These are phyloP conservation scores for Anguilla marmorata DNA, from an alignment of 2,797 vertebrate genomes.

Conservation along the genomic window DNA sequence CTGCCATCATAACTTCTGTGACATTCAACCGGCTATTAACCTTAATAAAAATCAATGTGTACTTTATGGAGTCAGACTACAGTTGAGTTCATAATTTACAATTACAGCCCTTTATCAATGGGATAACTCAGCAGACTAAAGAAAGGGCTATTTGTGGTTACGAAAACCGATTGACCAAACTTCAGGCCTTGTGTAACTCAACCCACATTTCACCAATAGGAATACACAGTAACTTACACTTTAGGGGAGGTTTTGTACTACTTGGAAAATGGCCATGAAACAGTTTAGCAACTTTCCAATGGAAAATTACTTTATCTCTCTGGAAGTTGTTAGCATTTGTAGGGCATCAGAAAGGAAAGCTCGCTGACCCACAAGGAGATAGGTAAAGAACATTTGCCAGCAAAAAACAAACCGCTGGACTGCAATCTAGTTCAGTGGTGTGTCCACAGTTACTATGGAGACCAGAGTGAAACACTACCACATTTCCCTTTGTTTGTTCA, in stretches of 20 bases:
- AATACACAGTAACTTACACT: neutral
- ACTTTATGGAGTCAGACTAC: neutral
- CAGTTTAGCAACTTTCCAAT: neutral
- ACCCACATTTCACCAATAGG: no score
- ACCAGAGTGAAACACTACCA: conserved; percentile 2
- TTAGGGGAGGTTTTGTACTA: no score
- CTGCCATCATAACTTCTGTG: neutral
- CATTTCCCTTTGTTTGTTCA: conserved; percentile 89
- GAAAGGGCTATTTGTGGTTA: neutral
- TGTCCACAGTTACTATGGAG: neutral
- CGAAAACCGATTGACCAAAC: no score
- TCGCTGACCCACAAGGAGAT: neutral
- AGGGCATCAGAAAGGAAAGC: neutral
- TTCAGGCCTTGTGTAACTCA: no score
- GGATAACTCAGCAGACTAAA: neutral
- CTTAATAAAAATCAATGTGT: neutral
- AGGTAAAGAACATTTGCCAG: neutral
- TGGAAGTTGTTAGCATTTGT: conserved; percentile 2
- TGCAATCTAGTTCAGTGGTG: neutral
- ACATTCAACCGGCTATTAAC: neutral
- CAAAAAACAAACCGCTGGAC: neutral
- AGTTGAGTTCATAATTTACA: neutral
- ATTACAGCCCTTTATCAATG: neutral
- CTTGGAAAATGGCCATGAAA: neutral
- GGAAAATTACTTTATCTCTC: neutral